Base-by-base conservation (phyloP, 2,797 vertebrate species). In the Danio albolineatus region DNA sequence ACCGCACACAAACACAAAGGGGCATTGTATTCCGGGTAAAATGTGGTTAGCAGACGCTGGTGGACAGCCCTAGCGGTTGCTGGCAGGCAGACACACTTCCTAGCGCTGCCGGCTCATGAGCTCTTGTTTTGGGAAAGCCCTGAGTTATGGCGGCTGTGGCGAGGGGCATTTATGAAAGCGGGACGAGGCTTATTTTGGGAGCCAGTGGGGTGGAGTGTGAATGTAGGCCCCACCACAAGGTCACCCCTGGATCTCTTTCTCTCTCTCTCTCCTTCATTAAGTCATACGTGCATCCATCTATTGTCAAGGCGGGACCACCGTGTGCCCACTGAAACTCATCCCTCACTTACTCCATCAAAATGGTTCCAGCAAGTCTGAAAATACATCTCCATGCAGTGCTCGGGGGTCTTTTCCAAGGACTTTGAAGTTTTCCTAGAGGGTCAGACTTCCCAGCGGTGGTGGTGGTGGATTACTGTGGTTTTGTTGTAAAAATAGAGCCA, bases 21-120 rank as follows among this genome's bases (percentile, higher is more conserved):
- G 86, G 84, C 89, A 93, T 94, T 94, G 94, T 94, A 90, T 92
- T 89, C 88, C 89, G 90, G 90, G 79, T 51, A 89, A 93, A 93
- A 93, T 93, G 93, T 93, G 93, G 91, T 94, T 91, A 90, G 90
- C 91, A 93, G 93, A 86, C 92, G 87, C 87, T 82, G 90, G 88
- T 90, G 82, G 91, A 90, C 89, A 84, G 84, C 77, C 90, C 87
- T 81, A 86, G 92, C 76, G 92, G 92, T 93, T 86, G 90, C 92
- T 93, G 93, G 92, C 93, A 93, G 89, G 88, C 84, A 88, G 86
- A 89, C 90, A 38, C 84, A 90, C 92, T 93, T 95, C 93, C 93
- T 94, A 93, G 94, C 92, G 91, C 91, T 92, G 87, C 49, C 85
- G 90, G 92, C 92, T 90, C 91, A 93, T 92, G 90, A 93, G 82